Evolutionary conservation across 2,888 invertebrate species (phyloP).

Genomic region (Caenorhabditis sp.): DNA sequence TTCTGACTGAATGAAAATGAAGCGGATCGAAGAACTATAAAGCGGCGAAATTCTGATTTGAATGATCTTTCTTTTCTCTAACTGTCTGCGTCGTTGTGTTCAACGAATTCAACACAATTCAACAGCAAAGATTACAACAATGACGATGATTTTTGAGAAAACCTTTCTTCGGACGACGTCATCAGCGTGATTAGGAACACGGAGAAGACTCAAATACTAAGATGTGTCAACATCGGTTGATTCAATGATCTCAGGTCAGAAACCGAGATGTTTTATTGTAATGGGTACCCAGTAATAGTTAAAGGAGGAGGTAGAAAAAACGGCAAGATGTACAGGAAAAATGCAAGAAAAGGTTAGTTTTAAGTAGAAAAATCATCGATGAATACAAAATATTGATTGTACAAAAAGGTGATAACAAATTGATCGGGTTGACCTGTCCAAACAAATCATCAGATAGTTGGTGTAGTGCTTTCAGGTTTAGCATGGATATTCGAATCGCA

Average conservation of each 20-base stretch:
- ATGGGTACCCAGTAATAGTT: conserved; percentile 15
- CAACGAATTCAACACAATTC: conserved; percentile 53
- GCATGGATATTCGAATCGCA: not conserved
- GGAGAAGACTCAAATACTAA: conserved; percentile 13
- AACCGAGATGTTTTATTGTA: conserved; percentile 46
- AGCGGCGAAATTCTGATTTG: conserved; percentile 43
- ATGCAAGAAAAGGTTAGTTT: conserved; percentile 25
- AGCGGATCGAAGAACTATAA: not conserved
- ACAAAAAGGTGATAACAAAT: conserved; percentile 43
- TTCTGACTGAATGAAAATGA: not conserved
- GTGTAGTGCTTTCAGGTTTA: conserved; percentile 10
- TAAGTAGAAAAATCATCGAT: conserved; percentile 1
- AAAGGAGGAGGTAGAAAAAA: conserved; percentile 17
- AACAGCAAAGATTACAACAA: conserved; percentile 52
- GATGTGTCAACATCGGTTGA: conserved; percentile 48
- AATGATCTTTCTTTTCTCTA: conserved; percentile 48
- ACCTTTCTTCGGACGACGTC: conserved; percentile 39
- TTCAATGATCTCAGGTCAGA: conserved; percentile 26
- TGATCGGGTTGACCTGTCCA: conserved; percentile 35
- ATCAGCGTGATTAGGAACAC: conserved; percentile 15
- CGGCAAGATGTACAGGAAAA: conserved; percentile 51
- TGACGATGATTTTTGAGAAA: conserved; percentile 30
- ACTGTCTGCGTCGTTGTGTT: conserved; percentile 50
- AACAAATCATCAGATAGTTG: conserved; percentile 28
- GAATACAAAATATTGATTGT: conserved; percentile 45